Conservation (phyloP, 2,888 invertebrate species). For the Clunio marinus region DNA sequence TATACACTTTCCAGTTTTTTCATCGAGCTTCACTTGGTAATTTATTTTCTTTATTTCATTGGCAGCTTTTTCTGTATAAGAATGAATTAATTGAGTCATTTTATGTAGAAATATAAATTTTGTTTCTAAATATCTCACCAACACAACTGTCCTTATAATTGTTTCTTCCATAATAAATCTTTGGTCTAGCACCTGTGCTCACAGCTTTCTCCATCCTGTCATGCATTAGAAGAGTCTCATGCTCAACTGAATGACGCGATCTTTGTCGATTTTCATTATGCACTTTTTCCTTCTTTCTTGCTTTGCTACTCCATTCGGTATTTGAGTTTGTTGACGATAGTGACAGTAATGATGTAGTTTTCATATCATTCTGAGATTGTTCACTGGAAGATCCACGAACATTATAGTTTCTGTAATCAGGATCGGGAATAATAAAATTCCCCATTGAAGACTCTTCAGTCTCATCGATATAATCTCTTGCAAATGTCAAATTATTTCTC, state of each 20-base stretch:
- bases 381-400: not conserved
- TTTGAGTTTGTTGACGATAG: not conserved
- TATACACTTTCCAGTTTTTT: constrained; percentile 13
- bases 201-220: not conserved
- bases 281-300: constrained; percentile 9
- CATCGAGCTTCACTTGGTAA: constrained; percentile 30
- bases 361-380: not conserved
- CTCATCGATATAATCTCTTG: constrained; percentile 21
- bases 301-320: not conserved
- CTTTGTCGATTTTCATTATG: too few species aligned
- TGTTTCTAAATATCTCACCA: not conserved
- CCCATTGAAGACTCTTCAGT: constrained; percentile 6
- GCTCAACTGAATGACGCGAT: not conserved
- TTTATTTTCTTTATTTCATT: constrained; percentile 18
- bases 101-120: not conserved
- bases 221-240: constrained; percentile 28
- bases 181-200: constrained; percentile 15
- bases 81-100: not conserved
- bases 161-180: not conserved
- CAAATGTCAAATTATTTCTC: not conserved
- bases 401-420: not conserved
- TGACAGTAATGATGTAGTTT: not conserved
- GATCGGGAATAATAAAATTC: constrained; percentile 36
- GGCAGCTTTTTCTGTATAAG: not conserved
- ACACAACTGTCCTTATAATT: not conserved